phyloP scores from a whole-genome alignment of 2,888 invertebrate species.

The Yponomeuta plumbellus region DNA sequence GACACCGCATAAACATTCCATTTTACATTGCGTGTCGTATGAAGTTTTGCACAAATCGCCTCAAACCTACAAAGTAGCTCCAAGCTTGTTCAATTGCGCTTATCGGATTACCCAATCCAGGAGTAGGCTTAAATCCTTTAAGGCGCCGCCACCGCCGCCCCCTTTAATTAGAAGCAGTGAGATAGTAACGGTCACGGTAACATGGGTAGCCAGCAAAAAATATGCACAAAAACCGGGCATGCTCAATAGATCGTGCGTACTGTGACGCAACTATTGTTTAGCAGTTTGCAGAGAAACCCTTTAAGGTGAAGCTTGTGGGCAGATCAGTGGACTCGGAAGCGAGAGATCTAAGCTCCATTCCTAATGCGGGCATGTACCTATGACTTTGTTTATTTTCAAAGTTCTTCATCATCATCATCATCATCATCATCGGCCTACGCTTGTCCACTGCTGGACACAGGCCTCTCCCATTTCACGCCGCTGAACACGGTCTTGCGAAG shows the following conservation, averaged over 20 bases:
- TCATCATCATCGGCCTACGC: no score
- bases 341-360: no score
- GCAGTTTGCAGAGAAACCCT: conserved; percentile 64
- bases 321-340: no score
- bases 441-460: no score
- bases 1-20: no score
- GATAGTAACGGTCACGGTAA: conserved; percentile 45
- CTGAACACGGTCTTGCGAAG: no score
- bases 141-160: conserved; percentile 29
- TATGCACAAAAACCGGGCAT: conserved; percentile 51
- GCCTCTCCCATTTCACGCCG: no score
- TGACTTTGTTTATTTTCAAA: no score
- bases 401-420: no score
- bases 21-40: no score
- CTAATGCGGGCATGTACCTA: no score
- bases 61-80: conserved; percentile 38
- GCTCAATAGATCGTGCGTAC: conserved; percentile 52
- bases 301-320: conserved; percentile 23
- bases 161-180: conserved; percentile 41
- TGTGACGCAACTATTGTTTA: conserved; percentile 75
- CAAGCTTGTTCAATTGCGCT: not conserved
- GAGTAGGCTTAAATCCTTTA: conserved; percentile 37
- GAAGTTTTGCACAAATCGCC: not conserved
- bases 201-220: conserved; percentile 39
- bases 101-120: not conserved